Conservation (phyloP, 2,888 invertebrate genomes). For the Xylota sylvarum region DNA sequence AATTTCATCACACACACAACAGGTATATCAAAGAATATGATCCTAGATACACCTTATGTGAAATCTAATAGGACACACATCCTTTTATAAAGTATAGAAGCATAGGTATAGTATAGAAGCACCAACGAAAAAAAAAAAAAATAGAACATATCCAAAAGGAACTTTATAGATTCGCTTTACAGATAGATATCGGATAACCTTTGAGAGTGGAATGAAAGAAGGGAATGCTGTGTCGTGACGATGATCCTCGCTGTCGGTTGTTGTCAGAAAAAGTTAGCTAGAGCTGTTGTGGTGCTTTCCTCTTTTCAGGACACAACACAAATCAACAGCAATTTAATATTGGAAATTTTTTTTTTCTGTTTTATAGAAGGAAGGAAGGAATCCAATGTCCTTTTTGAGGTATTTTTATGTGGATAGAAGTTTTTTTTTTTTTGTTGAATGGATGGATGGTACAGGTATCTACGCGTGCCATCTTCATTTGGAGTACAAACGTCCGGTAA, state of each 20-base stretch:
- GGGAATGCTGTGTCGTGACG: slow-evolving; percentile 24
- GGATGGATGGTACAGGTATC: slow-evolving; percentile 11
- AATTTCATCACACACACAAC: slow-evolving; percentile 37
- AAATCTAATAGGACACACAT: slow-evolving; percentile 72
- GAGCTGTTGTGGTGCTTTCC: slow-evolving; percentile 5
- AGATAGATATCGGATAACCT: slow-evolving; percentile 63
- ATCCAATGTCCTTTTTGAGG: slow-evolving; percentile 25
- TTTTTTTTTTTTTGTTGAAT: neutral
- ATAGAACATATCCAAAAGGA: slow-evolving; percentile 44
- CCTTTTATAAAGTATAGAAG: no score
- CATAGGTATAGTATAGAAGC: no score
- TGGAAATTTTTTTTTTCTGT: slow-evolving; percentile 40
- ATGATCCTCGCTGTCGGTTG: slow-evolving; percentile 21
- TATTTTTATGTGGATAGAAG: slow-evolving; percentile 21
- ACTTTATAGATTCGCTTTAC: slow-evolving; percentile 58
- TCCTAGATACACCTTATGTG: slow-evolving; percentile 72
- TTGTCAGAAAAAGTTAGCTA: slow-evolving; percentile 35
- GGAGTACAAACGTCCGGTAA: neutral
- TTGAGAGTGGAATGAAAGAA: slow-evolving; percentile 39
- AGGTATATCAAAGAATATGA: slow-evolving; percentile 49
- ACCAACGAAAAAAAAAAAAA: slow-evolving; percentile 3
- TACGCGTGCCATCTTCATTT: slow-evolving; percentile 27
- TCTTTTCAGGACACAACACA: slow-evolving; percentile 57
- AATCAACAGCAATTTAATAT: slow-evolving; percentile 72
- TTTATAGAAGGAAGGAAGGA: neutral